phyloP scores from a whole-genome alignment of 2,888 invertebrate species.

The Lasioglossum malachurum region DNA sequence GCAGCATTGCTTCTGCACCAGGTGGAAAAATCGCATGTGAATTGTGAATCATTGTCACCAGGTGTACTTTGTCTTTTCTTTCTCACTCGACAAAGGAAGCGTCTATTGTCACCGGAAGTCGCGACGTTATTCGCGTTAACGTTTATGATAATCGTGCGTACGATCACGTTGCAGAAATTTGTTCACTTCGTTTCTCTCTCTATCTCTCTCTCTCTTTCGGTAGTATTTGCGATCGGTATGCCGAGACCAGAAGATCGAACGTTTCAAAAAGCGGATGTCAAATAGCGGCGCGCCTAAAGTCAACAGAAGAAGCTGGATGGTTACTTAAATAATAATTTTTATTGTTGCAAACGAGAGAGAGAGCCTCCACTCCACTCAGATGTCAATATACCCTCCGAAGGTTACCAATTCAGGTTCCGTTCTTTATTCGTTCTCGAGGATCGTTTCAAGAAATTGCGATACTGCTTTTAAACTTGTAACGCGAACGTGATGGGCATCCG shows the following conservation, averaged over 20 bases:
- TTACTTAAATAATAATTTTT: slow-evolving; percentile 17
- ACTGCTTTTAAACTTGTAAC: not conserved
- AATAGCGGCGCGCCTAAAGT: slow-evolving; percentile 3
- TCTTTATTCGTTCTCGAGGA: not conserved
- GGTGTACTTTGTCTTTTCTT: slow-evolving; percentile 21
- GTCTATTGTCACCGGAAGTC: slow-evolving; percentile 61
- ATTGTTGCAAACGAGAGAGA: not conserved
- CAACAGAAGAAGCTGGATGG: not conserved
- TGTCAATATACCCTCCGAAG: not conserved
- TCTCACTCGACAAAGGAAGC: slow-evolving; percentile 41
- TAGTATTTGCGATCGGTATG: not conserved
- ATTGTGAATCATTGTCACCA: not conserved
- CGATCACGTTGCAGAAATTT: slow-evolving; percentile 22
- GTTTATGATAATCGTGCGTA: slow-evolving; percentile 41
- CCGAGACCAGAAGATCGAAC: not conserved
- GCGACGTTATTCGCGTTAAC: slow-evolving; percentile 31
- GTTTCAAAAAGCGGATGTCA: not conserved
- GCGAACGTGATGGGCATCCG: not conserved
- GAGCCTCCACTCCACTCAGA: not conserved
- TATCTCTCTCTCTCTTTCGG: no score
- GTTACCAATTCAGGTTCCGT: not conserved
- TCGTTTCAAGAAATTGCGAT: not conserved
- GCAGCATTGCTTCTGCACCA: not conserved
- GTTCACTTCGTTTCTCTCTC: not conserved
- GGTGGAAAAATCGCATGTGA: not conserved